Conservation (phyloP, 2,113 vertebrate genomes). For the Anhinga rufa region DNA sequence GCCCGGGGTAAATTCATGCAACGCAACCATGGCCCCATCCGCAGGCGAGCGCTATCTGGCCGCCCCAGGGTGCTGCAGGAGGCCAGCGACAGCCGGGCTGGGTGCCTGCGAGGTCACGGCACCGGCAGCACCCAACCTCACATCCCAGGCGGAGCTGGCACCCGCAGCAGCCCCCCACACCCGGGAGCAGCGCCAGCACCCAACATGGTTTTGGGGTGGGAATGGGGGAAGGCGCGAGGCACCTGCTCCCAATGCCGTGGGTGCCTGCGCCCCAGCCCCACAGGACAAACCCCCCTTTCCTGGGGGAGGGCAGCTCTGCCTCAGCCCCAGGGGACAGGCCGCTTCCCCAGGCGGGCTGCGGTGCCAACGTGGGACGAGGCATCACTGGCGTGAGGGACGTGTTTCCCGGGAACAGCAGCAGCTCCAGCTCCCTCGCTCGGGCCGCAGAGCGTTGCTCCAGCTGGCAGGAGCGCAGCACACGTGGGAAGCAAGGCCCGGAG, state of each 20-base stretch:
- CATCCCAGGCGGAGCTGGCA: neutral
- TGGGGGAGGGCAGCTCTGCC: fast-evolving
- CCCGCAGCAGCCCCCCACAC: too few relatives aligned
- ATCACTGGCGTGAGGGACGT: neutral
- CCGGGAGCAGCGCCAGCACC: neutral
- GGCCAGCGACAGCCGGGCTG: fast-evolving
- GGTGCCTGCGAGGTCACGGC: neutral
- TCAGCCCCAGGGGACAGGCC: neutral
- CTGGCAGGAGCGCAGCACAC: neutral
- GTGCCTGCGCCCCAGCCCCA: fast-evolving
- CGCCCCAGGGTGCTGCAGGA: neutral
- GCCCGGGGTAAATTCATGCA: fast-evolving
- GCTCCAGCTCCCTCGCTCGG: neutral
- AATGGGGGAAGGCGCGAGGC: fast-evolving
- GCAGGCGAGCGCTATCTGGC: neutral
- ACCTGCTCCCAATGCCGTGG: fast-evolving
- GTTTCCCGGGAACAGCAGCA: neutral
- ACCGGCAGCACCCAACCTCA: neutral
- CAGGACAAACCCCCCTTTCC: fast-evolving
- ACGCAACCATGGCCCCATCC: fast-evolving
- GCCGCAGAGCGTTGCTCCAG: neutral
- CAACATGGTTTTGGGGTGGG: neutral
- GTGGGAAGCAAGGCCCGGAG: neutral
- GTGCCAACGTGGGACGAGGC: neutral
- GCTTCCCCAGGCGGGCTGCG: fast-evolving